Percentiles rank a stretch among this genome's conserved stretches.
Conservation (phyloP, 2,113 vertebrate genomes). For the Leptosomus discolor region DNA sequence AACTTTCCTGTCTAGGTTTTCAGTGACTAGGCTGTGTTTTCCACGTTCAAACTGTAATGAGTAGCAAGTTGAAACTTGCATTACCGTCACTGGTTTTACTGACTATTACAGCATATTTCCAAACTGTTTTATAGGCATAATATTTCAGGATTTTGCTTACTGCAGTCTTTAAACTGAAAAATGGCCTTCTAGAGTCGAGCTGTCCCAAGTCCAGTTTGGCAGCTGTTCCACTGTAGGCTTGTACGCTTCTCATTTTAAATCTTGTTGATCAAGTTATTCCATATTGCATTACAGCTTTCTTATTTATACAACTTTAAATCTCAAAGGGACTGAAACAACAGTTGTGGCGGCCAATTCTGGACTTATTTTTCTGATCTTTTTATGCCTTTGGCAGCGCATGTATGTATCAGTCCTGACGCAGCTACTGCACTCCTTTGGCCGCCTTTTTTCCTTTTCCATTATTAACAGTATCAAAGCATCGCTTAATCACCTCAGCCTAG, state of each 20-base stretch:
- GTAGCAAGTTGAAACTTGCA: background rate
- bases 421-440: background rate
- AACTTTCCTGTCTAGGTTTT: background rate
- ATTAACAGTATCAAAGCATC: background rate
- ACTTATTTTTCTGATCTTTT: background rate
- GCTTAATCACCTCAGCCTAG: background rate
- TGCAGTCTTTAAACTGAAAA: background rate
- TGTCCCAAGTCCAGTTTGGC: conserved; percentile 23
- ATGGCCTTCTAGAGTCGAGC: background rate
- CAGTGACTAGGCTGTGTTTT: background rate
- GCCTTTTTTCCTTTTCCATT: background rate
- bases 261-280: background rate
- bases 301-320: background rate
- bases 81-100: background rate
- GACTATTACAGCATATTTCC: conserved; percentile 25
- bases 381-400: background rate
- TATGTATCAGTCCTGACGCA: background rate
- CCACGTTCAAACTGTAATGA: background rate
- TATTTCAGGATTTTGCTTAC: conserved; percentile 1
- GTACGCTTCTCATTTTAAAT: background rate
- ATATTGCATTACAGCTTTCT: background rate
- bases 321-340: background rate
- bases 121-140: background rate
- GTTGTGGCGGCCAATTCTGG: background rate
- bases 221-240: background rate